Percentiles rank a stretch among this genome's conserved stretches.
phyloP scores from a whole-genome alignment of 2,797 vertebrate genomes.

The Onychomys arenicola region DNA sequence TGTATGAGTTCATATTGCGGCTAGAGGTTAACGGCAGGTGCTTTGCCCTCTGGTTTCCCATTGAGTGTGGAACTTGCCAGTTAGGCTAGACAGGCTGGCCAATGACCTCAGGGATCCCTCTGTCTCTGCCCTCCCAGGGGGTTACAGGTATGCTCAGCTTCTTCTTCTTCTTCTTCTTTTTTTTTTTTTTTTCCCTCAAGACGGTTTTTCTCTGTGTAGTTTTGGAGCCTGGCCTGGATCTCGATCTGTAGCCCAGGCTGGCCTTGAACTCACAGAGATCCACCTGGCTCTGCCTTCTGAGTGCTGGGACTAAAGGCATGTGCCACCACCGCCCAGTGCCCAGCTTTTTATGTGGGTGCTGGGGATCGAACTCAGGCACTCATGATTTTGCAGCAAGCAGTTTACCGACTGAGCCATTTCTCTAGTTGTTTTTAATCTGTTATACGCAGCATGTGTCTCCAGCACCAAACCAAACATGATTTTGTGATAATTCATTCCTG shows the following conservation, averaged over 20 bases:
- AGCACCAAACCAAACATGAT: neutral
- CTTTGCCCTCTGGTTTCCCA: neutral
- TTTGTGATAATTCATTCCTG: neutral
- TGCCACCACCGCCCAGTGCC: too few species aligned
- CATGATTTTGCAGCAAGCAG: neutral
- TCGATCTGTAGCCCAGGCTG: too few species aligned
- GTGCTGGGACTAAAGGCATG: too few species aligned
- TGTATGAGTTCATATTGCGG: neutral
- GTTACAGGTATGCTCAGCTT: neutral
- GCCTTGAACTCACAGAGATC: too few species aligned
- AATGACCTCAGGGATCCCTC: neutral
- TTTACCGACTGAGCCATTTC: neutral
- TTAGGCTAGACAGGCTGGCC: neutral
- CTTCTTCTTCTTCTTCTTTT: too few species aligned
- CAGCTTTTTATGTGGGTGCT: too few species aligned
- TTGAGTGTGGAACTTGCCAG: neutral
- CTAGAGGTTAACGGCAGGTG: neutral
- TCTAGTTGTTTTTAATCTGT: neutral
- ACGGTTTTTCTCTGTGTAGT: too few species aligned
- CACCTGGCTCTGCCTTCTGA: too few species aligned
- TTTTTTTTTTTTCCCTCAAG: too few species aligned
- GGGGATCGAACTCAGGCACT: neutral
- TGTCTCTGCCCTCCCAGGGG: too few species aligned
- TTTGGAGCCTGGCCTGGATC: too few species aligned
- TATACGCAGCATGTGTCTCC: neutral